These are phyloP conservation scores for Chroicocephalus ridibundus DNA, from an alignment of 2,113 vertebrate species.

Conservation along the genomic window DNA sequence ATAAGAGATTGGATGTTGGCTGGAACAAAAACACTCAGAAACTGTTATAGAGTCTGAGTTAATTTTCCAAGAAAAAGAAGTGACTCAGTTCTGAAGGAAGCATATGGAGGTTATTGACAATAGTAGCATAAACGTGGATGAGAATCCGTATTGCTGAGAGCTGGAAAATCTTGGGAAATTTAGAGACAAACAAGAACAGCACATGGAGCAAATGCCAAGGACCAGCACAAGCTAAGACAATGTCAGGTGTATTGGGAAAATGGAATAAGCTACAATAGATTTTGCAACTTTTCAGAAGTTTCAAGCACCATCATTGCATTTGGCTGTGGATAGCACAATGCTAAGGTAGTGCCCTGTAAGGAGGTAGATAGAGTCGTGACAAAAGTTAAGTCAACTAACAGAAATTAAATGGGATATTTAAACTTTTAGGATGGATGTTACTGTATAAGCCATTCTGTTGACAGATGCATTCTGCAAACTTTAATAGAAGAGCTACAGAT, in stretches of 20 bases:
- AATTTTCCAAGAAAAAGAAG: slow-evolving; percentile 13
- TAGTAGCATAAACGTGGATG: background rate
- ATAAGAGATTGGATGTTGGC: background rate
- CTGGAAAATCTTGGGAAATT: background rate
- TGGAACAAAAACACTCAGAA: background rate
- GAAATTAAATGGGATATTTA: background rate
- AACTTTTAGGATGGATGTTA: background rate
- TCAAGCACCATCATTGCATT: background rate
- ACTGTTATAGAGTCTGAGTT: background rate
- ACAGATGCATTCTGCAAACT: background rate
- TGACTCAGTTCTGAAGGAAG: background rate
- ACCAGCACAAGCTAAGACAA: background rate
- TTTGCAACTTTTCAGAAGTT: background rate
- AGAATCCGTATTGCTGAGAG: background rate
- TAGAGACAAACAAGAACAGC: background rate
- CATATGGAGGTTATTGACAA: background rate
- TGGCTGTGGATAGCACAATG: background rate
- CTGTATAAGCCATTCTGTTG: background rate
- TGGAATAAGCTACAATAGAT: background rate
- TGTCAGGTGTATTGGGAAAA: background rate
- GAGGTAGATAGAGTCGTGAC: background rate
- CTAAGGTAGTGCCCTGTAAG: background rate
- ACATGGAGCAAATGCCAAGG: background rate
- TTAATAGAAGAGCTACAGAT: background rate
- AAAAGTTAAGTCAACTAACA: background rate